These are phyloP conservation scores for Ooceraea biroi DNA, from an alignment of 1,140 invertebrate genomes.

Conservation along the genomic window DNA sequence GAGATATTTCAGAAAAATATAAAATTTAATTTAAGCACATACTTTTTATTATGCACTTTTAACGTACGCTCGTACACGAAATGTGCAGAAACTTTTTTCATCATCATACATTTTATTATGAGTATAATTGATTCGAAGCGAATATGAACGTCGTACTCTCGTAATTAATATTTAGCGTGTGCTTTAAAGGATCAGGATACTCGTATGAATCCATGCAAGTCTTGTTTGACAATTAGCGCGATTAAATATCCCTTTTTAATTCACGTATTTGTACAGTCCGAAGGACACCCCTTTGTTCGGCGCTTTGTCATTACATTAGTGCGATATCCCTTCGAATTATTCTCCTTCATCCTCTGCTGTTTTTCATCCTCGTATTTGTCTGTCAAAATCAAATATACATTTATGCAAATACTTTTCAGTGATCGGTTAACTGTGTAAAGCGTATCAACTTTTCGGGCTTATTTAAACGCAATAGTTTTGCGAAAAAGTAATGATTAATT, in stretches of 20 bases:
- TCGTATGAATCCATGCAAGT: not conserved
- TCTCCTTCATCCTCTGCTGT: constrained; percentile 5
- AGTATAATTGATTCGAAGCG: constrained; percentile 49
- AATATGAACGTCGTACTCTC: constrained; percentile 14
- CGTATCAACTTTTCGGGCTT: not conserved
- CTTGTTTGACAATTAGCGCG: constrained; percentile 68
- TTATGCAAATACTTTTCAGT: not conserved
- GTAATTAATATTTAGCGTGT: constrained; percentile 55
- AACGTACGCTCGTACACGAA: constrained; percentile 20
- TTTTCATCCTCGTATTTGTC: constrained; percentile 18
- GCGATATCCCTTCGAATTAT: constrained; percentile 23
- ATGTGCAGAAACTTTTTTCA: constrained; percentile 44
- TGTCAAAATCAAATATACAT: constrained; percentile 31
- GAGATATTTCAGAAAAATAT: constrained; percentile 47
- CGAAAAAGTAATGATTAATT: constrained; percentile 15
- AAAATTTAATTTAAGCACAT: constrained; percentile 48
- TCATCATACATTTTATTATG: constrained; percentile 51
- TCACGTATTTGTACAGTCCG: constrained; percentile 56
- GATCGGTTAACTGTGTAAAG: not conserved
- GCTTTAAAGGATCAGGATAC: constrained; percentile 15
- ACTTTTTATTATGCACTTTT: constrained; percentile 57
- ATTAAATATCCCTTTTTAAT: constrained; percentile 67
- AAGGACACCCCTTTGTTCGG: constrained; percentile 36
- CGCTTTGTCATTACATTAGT: constrained; percentile 65
- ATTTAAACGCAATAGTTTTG: constrained; percentile 13